These are phyloP conservation scores for Spinus olivaceus DNA, from an alignment of 2,797 vertebrate genomes.

Conservation along the genomic window DNA sequence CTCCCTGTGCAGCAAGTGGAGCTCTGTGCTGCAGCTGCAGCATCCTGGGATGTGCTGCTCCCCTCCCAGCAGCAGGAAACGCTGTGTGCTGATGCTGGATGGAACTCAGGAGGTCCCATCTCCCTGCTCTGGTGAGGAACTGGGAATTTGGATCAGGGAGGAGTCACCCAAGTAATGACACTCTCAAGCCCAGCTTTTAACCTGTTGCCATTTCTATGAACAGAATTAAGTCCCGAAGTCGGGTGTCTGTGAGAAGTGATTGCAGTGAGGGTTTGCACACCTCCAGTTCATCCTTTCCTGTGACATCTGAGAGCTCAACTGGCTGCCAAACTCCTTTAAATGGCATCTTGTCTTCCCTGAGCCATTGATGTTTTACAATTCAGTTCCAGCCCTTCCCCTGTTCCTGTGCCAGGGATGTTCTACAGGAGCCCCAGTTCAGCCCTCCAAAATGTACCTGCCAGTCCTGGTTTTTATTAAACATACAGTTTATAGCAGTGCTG, in stretches of 20 bases:
- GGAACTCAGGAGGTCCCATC: background rate
- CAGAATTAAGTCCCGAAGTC: background rate
- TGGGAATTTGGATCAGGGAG: background rate
- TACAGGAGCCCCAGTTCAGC: background rate
- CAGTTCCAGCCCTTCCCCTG: rapidly evolving
- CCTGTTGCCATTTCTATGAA: background rate
- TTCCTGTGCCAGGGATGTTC: background rate
- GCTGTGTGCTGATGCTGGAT: background rate
- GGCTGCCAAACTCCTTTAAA: background rate
- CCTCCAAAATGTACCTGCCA: background rate
- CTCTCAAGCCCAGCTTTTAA: background rate
- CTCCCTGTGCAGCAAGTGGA: background rate
- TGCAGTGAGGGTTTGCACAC: background rate
- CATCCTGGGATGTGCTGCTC: background rate
- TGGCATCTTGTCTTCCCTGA: background rate
- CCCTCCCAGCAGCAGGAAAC: background rate
- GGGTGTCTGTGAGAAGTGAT: background rate
- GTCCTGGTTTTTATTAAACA: background rate
- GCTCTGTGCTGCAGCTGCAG: background rate
- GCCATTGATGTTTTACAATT: background rate
- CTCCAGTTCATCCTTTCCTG: background rate
- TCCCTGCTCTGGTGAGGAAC: background rate
- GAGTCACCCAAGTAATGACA: background rate
- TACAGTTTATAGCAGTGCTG: rapidly evolving
- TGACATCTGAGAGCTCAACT: background rate